Base-by-base conservation (phyloP, 2,888 invertebrate genomes). In the Notodonta ziczac region DNA sequence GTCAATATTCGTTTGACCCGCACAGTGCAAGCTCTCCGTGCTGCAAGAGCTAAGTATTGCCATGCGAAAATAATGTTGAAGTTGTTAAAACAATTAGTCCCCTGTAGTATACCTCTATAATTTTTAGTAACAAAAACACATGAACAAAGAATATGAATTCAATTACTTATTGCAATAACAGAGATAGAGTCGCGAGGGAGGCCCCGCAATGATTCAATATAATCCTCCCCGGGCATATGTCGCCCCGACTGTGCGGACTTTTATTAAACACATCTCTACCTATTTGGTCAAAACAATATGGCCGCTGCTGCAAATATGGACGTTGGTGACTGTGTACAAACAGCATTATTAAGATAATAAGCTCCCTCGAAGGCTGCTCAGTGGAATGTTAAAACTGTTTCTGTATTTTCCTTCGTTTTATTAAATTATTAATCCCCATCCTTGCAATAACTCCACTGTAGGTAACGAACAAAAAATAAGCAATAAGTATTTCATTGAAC, bases 181-280 rank as follows among this genome's bases (percentile, higher is more conserved):
- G 61, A 75, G 68, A 80, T 73, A 77, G 74, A 74, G 69, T 67
- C 66, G 69, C 70, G 71, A 74, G 78, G 82, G 85, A 83, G 82
- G 81, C 74, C 73, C 76, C 73, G 79, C 85, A 85, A 87, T 87
- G 88, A 86, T 88, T 87, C 85, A 87, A 88, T 88, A 89, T 90
- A 88, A 89, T 87, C 89, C 85, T 66, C 65, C 72, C 70, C 75
- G 67, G 78, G 87, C 91, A 91, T 89, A 87, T 91, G 92, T 89
- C 82, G 82, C 70, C 69, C 73, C 66, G 63, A 80, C 82, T 85
- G 85, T 83, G 81, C 65, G 78, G 84, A 83, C 83, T 87, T 88
- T 86, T 90, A 90, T 90, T 88, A 88, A 90, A 87, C 80, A 71
- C 71, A 85, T 82, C 85, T 14, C 85, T 14, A 39, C 54, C 54